These are phyloP conservation scores for Fragum whitleyi DNA, from an alignment of 2,888 invertebrate species.

Conservation along the genomic window DNA sequence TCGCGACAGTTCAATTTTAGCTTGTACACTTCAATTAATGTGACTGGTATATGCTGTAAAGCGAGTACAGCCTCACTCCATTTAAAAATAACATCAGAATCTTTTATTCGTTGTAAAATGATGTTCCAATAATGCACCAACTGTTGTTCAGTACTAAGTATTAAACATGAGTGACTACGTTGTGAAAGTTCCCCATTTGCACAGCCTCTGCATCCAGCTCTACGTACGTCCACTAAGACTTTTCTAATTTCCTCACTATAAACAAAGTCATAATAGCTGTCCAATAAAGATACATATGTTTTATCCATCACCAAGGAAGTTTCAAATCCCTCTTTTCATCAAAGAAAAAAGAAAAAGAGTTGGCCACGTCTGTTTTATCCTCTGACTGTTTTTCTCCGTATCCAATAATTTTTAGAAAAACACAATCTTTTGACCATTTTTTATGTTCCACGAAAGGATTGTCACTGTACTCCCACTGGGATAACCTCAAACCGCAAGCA, in stretches of 20 bases:
- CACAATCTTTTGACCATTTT: constrained; percentile 25
- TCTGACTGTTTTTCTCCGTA: background rate
- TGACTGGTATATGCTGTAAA: constrained; percentile 16
- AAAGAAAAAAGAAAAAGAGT: background rate
- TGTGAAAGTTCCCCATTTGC: constrained; percentile 34
- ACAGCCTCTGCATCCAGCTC: constrained; percentile 44
- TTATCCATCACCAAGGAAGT: constrained; percentile 43
- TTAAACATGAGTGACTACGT: constrained; percentile 42
- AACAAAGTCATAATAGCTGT: constrained; percentile 53
- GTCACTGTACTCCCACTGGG: constrained; percentile 3
- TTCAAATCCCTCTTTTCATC: background rate
- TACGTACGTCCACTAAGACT: constrained; percentile 31
- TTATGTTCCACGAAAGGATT: constrained; percentile 15
- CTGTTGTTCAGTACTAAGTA: constrained; percentile 29
- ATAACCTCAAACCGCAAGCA: constrained; percentile 19
- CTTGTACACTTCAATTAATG: constrained; percentile 40
- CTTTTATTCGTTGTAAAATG: constrained; percentile 37
- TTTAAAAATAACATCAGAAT: constrained; percentile 31
- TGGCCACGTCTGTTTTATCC: background rate
- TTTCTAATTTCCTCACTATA: constrained; percentile 45
- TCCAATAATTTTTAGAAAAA: constrained; percentile 30
- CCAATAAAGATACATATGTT: constrained; percentile 40
- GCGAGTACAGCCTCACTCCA: constrained; percentile 37
- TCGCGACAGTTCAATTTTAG: constrained; percentile 45
- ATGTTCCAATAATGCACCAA: constrained; percentile 46